Conservation (phyloP, 2,113 vertebrate species). For the Chloroceryle aenea region DNA sequence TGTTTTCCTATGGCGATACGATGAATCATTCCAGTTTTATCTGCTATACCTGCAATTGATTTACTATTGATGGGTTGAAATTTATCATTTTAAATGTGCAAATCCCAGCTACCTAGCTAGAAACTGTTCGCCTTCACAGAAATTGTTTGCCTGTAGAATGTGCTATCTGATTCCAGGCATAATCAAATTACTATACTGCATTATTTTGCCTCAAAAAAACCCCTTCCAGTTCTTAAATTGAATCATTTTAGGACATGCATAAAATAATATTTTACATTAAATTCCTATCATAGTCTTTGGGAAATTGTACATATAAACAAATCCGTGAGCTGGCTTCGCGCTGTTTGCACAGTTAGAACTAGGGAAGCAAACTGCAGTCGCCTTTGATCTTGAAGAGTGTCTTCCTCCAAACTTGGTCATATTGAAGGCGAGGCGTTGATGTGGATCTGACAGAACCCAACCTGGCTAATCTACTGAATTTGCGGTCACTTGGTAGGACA, state of each 20-base stretch:
- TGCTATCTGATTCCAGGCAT: slow-evolving; percentile 50
- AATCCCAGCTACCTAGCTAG: slow-evolving; percentile 56
- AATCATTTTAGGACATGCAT: slow-evolving; percentile 50
- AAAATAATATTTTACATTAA: slow-evolving; percentile 44
- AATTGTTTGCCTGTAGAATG: slow-evolving; percentile 62
- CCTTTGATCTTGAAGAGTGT: slow-evolving; percentile 2
- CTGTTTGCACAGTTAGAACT: slow-evolving; percentile 49
- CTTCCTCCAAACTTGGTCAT: neutral
- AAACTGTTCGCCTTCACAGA: slow-evolving; percentile 57
- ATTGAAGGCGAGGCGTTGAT: slow-evolving; percentile 7
- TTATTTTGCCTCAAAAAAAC: slow-evolving; percentile 68
- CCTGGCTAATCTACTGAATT: slow-evolving; percentile 32
- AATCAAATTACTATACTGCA: slow-evolving; percentile 60
- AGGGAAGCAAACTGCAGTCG: slow-evolving; percentile 13
- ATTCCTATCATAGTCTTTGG: neutral
- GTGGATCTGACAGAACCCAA: slow-evolving; percentile 1
- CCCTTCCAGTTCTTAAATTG: slow-evolving; percentile 54
- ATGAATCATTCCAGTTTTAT: slow-evolving; percentile 78
- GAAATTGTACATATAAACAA: slow-evolving; percentile 27
- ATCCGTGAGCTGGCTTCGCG: neutral
- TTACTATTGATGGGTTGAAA: slow-evolving; percentile 72
- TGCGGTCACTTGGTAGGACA: slow-evolving; percentile 36
- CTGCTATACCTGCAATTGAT: slow-evolving; percentile 77
- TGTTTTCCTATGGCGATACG: slow-evolving; percentile 47
- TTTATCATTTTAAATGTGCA: slow-evolving; percentile 73